phyloP scores from a whole-genome alignment of 2,888 invertebrate species.

The Pomacea canaliculata region DNA sequence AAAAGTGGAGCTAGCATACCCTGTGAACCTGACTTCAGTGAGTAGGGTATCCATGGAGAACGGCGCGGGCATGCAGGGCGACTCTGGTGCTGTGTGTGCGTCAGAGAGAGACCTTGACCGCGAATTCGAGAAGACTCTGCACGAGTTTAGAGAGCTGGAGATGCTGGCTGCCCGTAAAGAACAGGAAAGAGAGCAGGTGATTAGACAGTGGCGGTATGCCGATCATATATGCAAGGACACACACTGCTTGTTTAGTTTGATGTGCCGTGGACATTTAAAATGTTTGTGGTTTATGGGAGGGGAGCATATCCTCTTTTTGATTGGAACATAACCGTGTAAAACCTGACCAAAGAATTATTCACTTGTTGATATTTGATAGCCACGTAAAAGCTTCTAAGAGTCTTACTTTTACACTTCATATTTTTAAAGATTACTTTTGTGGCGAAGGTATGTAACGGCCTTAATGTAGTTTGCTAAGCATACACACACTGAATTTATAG shows the following conservation, averaged over 20 bases:
- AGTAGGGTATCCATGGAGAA: background rate
- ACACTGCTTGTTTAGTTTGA: background rate
- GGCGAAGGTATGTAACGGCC: too few relatives aligned
- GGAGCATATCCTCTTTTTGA: background rate
- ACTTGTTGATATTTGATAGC: background rate
- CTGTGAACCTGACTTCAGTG: too few relatives aligned
- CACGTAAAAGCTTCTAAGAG: background rate
- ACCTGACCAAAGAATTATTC: background rate
- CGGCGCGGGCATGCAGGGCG: background rate
- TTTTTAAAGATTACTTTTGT: too few relatives aligned
- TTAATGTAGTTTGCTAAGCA: too few relatives aligned
- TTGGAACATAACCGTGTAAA: too few relatives aligned
- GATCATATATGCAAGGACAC: too few relatives aligned
- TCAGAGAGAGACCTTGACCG: conserved; percentile 40
- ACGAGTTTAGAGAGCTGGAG: conserved; percentile 47
- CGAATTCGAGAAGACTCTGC: conserved; percentile 45
- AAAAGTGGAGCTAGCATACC: too few relatives aligned
- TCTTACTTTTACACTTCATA: too few relatives aligned
- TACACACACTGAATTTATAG: too few relatives aligned
- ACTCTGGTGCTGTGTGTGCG: background rate
- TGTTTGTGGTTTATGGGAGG: background rate
- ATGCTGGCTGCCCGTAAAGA: conserved; percentile 45
- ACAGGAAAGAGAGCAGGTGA: conserved; percentile 40
- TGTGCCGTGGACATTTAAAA: background rate
- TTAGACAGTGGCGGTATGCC: background rate